These are phyloP conservation scores for Tyto alba DNA, from an alignment of 2,113 vertebrate species.

Conservation along the genomic window DNA sequence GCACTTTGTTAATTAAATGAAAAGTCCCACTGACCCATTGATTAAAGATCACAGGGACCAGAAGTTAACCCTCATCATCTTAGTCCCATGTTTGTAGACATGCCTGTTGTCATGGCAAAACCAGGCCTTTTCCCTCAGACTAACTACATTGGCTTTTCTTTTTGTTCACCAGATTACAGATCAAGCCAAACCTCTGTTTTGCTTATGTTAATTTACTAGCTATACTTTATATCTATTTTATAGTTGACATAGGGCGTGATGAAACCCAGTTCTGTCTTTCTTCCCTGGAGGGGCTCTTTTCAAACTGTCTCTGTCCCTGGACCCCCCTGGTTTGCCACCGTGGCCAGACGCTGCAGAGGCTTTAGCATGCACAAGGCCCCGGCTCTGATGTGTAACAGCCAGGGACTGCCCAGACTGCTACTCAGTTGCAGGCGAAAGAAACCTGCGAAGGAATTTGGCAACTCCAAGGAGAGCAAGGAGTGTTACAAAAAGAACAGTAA, in stretches of 20 bases:
- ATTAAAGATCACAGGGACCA: background rate
- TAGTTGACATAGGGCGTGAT: accelerated
- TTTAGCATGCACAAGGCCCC: accelerated
- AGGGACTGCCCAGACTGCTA: background rate
- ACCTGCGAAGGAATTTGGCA: background rate
- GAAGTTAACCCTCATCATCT: background rate
- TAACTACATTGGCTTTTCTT: background rate
- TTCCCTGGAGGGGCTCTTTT: background rate
- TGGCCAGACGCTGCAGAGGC: background rate
- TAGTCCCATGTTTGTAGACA: background rate
- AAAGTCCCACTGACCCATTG: background rate
- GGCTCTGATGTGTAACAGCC: background rate
- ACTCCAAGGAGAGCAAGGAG: background rate
- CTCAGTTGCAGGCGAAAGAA: background rate
- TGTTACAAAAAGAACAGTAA: background rate
- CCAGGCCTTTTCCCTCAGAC: background rate
- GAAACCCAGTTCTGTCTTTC: background rate
- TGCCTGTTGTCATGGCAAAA: background rate
- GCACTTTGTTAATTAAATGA: background rate
- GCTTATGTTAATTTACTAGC: background rate
- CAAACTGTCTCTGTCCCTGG: background rate
- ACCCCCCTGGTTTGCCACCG: accelerated
- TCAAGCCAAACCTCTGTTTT: background rate
- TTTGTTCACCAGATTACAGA: background rate
- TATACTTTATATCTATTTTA: background rate